Base-by-base conservation (phyloP, 2,888 invertebrate genomes). In the Amiota mariae region DNA sequence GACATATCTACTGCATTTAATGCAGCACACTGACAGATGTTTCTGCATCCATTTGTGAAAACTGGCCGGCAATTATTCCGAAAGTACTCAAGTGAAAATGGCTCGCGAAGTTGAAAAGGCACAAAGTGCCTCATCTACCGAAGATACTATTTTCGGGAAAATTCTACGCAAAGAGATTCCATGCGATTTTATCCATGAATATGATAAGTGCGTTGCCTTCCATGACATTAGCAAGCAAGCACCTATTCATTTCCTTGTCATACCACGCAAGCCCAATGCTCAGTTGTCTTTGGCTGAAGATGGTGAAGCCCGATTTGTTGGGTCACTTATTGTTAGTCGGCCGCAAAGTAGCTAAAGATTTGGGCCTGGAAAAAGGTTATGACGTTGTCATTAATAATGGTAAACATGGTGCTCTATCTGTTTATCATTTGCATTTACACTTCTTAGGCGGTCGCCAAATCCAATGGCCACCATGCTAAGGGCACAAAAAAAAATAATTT, bases 181-280 rank as follows among this genome's bases (percentile, higher is more conserved):
- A 1, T 96, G 97, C 78, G 94, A 95, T 79, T 96, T 98, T 78
- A 94, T 98, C 79, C 96, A 96, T 88, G 98, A 98, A 91, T 98
- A 98, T 89, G 96, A 98, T 24, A 92, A 96, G 96, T 97, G 97
- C 89, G 94, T 98, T 49, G 98, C 98, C 0, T 98, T 99, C 89
- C 93, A 96, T 79, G 99, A 99, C 91, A 92, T 98, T 59, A 94
- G 92, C 82, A 95, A 97, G 0, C 98, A 98, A 91, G 98, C 98
- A 0, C 99, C 99, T 0, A 94, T 94, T 0, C 99, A 99, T 89
- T 98, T 97, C 83, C 90, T 99, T 85, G 98, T 99, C 12, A 97
- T 99, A 77, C 99, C 99, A 3, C 93, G 95, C 73, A 98, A 98
- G 89, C 93, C 95, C 0, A 97, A 99, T 80, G 70, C 93, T 0